Conservation (phyloP, 2,797 vertebrate genomes). For the Austrolebias charrua region DNA sequence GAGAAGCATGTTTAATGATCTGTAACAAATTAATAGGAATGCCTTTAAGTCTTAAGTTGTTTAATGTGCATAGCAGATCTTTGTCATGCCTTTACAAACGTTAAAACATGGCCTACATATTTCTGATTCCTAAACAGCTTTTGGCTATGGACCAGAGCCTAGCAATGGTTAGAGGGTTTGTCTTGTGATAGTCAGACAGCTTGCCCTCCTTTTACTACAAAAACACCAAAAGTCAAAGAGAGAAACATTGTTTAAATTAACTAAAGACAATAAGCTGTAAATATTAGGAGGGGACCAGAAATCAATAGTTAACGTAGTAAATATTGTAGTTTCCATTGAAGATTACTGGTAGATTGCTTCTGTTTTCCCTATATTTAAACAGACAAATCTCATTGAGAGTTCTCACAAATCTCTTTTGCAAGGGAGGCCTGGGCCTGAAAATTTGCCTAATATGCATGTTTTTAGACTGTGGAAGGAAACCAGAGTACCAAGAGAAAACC, state of each 20-base stretch:
- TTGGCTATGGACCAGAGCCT: background rate
- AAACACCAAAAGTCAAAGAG: background rate
- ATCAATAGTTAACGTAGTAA: too few species aligned
- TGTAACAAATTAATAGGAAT: background rate
- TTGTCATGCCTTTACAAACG: background rate
- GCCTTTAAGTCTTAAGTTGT: conserved; percentile 5
- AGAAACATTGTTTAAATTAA: background rate
- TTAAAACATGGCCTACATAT: conserved; percentile 5
- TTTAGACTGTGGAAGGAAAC: too few species aligned
- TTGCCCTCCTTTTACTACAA: conserved; percentile 2
- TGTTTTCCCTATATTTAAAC: too few species aligned
- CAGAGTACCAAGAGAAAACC: too few species aligned
- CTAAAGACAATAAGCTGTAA: background rate
- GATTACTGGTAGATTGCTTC: too few species aligned
- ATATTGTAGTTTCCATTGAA: too few species aligned
- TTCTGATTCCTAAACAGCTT: conserved; percentile 21
- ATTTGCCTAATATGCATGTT: too few species aligned
- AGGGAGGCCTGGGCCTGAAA: too few species aligned
- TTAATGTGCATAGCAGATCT: background rate
- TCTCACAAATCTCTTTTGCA: too few species aligned
- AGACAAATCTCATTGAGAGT: too few species aligned
- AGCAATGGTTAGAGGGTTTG: conserved; percentile 4
- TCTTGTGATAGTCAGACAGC: conserved; percentile 15
- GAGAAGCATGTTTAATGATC: background rate
- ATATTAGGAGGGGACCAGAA: background rate